Evolutionary conservation across 2,888 invertebrate genomes (phyloP), one percentile per base, ranked within the genome.

Genomic region (Patella pellucida): DNA sequence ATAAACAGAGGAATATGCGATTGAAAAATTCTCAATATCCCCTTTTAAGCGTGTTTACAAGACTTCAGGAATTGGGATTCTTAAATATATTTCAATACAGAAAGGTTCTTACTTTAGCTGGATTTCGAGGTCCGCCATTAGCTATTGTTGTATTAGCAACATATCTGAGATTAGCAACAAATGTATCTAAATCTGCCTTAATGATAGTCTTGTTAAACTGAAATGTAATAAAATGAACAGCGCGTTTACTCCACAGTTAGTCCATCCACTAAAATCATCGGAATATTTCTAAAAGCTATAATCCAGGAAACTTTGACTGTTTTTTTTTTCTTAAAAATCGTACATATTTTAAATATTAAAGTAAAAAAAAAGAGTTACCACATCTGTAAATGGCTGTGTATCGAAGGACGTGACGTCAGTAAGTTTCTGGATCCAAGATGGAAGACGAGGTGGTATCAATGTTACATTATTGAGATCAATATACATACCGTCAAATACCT

Each of bases 201-300:
- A 79, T 73, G 67, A 75, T 74, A 7, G 51, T 54, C 11, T 69
- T 73, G 19, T 68, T 69, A 19, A 79, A 56, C 79, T 79, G 79
- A 19, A 75, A 52, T 4, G 27, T 7, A 72, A 52, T 52, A 16
- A 27, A 31, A 54, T 54, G 23, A 72, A 54, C 4, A 54, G 11
- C 9, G 51, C 50, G n/a, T 16, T 52, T 15, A 16, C 52, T n/a
- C 7, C 51, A 69, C 23, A 52, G 69, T 23, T 7, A 16, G 69
- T 12, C 23, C 5, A 19, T n/a, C 23, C 27, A 69, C 16, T 16
- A 19, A 69, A 11, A 23, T n/a, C 14, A n/a, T 23, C n/a, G 51
- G 31, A 11, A 41, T 50, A 1, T 31, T 0, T 41, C 50, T 70
- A 41, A 41, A 41, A 7, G 41, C 9, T 41, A 9, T 41, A 41